Evolutionary conservation across 2,113 vertebrate genomes (phyloP).

Genomic region (Phoenicopterus ruber): DNA sequence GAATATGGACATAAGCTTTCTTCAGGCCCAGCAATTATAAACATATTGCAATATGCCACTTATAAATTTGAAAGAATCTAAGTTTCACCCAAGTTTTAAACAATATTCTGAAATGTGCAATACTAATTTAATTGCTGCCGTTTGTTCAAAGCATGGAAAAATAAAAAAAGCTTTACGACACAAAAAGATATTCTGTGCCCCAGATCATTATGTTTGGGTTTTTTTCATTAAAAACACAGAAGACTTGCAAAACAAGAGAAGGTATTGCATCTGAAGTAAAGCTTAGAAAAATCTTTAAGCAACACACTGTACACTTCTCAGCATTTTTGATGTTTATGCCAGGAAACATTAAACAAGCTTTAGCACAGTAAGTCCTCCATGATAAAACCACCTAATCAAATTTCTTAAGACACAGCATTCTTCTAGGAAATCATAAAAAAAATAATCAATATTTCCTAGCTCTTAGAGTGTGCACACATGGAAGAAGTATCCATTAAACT

Average conservation of each 20-base stretch:
- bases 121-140: neutral
- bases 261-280: neutral
- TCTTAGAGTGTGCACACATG: neutral
- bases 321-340: neutral
- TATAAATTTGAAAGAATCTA: neutral
- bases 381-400: neutral
- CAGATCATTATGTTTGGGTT: neutral
- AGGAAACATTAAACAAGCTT: neutral
- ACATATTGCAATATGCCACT: neutral
- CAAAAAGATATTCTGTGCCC: neutral
- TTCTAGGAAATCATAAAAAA: slow-evolving; percentile 2
- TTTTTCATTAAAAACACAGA: neutral
- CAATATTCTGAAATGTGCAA: neutral
- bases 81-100: neutral
- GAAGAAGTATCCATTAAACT: neutral
- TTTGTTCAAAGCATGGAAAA: neutral
- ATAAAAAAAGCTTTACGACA: neutral
- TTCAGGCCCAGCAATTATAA: neutral
- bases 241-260: neutral
- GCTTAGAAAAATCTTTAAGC: neutral
- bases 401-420: neutral
- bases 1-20: neutral
- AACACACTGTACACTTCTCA: neutral
- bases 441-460: neutral
- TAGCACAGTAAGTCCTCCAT: neutral